phyloP scores from a whole-genome alignment of 2,113 vertebrate genomes.

The Nerophis lumbriciformis region DNA sequence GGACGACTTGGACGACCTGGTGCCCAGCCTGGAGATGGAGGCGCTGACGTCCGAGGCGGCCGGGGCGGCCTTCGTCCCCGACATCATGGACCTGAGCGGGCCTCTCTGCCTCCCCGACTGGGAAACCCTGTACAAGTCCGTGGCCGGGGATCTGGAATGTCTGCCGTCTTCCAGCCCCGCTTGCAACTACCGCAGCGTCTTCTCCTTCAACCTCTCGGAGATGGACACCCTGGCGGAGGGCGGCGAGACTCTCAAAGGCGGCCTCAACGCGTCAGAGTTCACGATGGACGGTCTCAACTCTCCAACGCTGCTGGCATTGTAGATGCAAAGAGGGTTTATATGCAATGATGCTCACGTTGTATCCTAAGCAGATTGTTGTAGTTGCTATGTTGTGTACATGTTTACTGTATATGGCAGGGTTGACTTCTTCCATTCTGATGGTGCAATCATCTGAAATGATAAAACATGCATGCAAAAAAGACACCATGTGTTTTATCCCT shows the following conservation, averaged over 20 bases:
- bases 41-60: constrained; percentile 65
- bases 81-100: constrained; percentile 81
- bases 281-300: constrained; percentile 89
- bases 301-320: constrained; percentile 80
- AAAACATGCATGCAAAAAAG: constrained; percentile 87
- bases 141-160: constrained; percentile 82
- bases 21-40: constrained; percentile 73
- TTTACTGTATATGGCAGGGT: constrained; percentile 24
- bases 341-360: constrained; percentile 32
- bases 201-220: constrained; percentile 87
- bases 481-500: constrained; percentile 62
- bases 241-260: constrained; percentile 77
- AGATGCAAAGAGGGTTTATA: constrained; percentile 49
- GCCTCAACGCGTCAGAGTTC: constrained; percentile 80
- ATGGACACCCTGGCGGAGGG: constrained; percentile 81
- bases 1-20: constrained; percentile 74
- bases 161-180: constrained; percentile 88
- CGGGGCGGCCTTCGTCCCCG: constrained; percentile 84
- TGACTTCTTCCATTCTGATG: constrained; percentile 77
- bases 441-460: constrained; percentile 75
- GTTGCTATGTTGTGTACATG: constrained; percentile 46
- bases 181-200: constrained; percentile 81
- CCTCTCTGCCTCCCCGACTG: constrained; percentile 89
- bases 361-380: constrained; percentile 24
- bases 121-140: constrained; percentile 86